phyloP scores from a whole-genome alignment of 1,140 invertebrate species.

The Caerostris extrusa region DNA sequence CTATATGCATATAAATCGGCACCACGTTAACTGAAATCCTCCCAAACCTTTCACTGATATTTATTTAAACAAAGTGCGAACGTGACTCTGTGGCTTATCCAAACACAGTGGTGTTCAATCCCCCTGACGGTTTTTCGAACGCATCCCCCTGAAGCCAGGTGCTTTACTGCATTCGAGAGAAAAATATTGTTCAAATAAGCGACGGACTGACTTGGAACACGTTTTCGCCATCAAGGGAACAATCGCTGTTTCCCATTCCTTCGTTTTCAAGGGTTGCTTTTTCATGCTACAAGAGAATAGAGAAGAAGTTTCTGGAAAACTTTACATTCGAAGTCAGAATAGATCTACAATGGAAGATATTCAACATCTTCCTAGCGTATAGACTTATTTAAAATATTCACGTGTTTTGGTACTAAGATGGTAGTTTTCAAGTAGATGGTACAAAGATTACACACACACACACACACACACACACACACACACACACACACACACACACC shows the following conservation, averaged over 20 bases:
- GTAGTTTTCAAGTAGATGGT: too few relatives aligned
- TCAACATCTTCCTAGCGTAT: neutral
- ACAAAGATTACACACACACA: too few relatives aligned
- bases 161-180: neutral
- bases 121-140: neutral
- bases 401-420: too few relatives aligned
- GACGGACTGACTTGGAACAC: conserved; percentile 3
- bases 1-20: neutral
- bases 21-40: too few relatives aligned
- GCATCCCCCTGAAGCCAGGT: neutral
- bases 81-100: neutral
- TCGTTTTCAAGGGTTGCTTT: neutral
- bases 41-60: neutral
- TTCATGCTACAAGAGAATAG: neutral
- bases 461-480: too few relatives aligned
- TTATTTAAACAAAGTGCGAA: neutral
- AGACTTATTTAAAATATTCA: neutral
- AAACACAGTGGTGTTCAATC: neutral
- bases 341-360: neutral
- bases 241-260: neutral
- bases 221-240: neutral
- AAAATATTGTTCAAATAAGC: conserved; percentile 40
- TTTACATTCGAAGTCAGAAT: neutral
- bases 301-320: neutral
- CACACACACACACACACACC: too few relatives aligned